A percentile compares a stretch with the other conserved stretches of the same genome.
Conservation (phyloP, 2,797 vertebrate genomes). For the Chromobotia macracanthus region DNA sequence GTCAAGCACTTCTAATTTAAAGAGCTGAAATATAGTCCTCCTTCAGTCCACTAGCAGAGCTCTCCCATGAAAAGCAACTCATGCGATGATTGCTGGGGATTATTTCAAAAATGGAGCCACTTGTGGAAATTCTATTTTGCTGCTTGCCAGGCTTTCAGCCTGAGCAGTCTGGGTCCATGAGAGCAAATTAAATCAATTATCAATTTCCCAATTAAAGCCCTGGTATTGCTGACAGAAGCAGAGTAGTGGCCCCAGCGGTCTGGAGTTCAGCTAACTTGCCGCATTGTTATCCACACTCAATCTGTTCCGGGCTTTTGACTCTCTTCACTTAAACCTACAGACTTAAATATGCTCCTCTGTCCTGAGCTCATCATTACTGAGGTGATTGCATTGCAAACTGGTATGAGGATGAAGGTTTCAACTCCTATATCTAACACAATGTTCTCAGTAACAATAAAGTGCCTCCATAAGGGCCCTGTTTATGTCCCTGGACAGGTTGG, state of each 20-base stretch:
- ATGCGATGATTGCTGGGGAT: conserved; percentile 72
- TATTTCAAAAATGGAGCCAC: conserved; percentile 78
- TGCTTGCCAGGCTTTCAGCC: conserved; percentile 60
- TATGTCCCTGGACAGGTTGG: neutral
- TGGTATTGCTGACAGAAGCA: conserved; percentile 16
- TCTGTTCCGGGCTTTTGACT: conserved; percentile 52
- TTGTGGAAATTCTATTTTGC: conserved; percentile 73
- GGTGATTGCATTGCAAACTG: neutral
- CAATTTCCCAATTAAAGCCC: conserved; percentile 65
- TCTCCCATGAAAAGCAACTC: conserved; percentile 37
- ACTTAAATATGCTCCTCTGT: conserved; percentile 17
- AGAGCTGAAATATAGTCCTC: conserved; percentile 46
- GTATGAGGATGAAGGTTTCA: neutral
- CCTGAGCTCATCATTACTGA: conserved; percentile 2
- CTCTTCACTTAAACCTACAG: conserved; percentile 32
- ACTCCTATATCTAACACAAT: neutral
- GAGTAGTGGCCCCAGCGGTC: neutral
- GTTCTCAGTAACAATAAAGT: neutral
- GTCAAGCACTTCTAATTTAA: conserved; percentile 47
- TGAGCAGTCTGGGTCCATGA: conserved; percentile 53
- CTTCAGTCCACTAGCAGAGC: conserved; percentile 38
- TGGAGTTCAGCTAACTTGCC: conserved; percentile 25
- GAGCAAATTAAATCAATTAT: conserved; percentile 77
- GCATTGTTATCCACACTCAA: conserved; percentile 9
- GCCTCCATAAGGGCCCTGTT: neutral